Base-by-base conservation (phyloP, 2,888 invertebrate species). In the Drosophila stalkeri region DNA sequence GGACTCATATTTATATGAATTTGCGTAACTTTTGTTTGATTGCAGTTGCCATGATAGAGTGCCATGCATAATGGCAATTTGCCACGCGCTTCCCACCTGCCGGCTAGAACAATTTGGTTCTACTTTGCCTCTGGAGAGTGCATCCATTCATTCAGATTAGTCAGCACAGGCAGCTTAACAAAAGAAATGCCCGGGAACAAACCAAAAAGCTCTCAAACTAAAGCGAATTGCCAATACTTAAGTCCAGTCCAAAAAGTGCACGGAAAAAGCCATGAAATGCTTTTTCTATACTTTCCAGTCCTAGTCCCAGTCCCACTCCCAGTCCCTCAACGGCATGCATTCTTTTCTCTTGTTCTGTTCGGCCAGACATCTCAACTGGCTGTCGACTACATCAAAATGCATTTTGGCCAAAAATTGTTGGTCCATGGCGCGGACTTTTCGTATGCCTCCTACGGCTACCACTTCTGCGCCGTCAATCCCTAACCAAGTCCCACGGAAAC, bases 381-480 rank as follows among this genome's bases (percentile, higher is more conserved):
- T 54, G 70, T 57, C 77, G 66, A 85, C 80, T 89, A 85, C 81
- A 87, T 89, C 89, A 89, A 87, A 87, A 87, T 89, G 86, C 86
- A 87, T 87, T 87, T 85, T 85, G 72, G 37, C 60, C 80, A 77
- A 80, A 82, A 84, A 82, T 79, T 69, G 74, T 63, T 71, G 69
- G 63, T 66, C 49, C 66, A 63, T 67, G 59, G 55, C 69, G 68
- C 70, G 77, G 14, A 44, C 20, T 65, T 46, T 57, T 64, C 64
- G 44, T 64, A 18, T n/a, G 51, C 49, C 72, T 49, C n/a, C 63
- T 33, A 37, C 20, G 52, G 14, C 49, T 16, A 27, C 7, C 8
- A 46, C 49, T 43, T 9, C 46, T 23, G 16, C 43, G 47, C 23
- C n/a, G 43, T 23, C 51, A 16, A 33, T 54, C 47, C 18, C 61